phyloP scores from a whole-genome alignment of 1,140 invertebrate genomes.

The Dendroctonus ponderosae region DNA sequence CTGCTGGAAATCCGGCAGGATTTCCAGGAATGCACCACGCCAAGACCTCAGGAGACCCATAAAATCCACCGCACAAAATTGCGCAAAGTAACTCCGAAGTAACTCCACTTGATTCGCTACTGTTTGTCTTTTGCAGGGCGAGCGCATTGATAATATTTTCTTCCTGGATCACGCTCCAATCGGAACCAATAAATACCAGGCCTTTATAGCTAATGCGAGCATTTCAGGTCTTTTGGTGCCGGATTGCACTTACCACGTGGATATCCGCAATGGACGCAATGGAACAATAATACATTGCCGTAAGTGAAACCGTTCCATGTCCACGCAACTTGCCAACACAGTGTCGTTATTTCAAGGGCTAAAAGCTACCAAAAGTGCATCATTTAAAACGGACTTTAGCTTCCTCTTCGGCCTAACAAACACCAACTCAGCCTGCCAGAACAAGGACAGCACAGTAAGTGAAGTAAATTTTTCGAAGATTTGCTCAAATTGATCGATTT shows the following conservation, averaged over 20 bases:
- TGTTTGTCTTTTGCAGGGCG: slow-evolving; percentile 2
- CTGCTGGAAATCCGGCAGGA: slow-evolving; percentile 1
- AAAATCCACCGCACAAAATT: background rate
- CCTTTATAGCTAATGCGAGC: background rate
- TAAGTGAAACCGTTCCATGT: background rate
- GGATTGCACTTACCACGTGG: background rate
- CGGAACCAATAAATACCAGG: slow-evolving; percentile 4
- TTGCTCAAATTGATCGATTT: background rate
- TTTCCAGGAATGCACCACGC: background rate
- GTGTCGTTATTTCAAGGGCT: slow-evolving; percentile 1
- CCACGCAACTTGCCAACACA: background rate
- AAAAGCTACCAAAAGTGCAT: background rate
- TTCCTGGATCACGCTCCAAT: background rate
- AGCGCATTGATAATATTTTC: background rate
- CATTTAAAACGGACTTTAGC: background rate
- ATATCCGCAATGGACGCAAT: background rate
- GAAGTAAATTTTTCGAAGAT: background rate
- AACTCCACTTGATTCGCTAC: background rate
- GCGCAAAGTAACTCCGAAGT: background rate
- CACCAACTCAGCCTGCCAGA: background rate
- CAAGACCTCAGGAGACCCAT: background rate
- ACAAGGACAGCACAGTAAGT: background rate
- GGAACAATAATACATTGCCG: slow-evolving; percentile 15
- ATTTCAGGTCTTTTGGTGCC: background rate
- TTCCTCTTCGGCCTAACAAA: background rate